phyloP scores from a whole-genome alignment of 2,888 invertebrate genomes.

The Odontothrips loti region DNA sequence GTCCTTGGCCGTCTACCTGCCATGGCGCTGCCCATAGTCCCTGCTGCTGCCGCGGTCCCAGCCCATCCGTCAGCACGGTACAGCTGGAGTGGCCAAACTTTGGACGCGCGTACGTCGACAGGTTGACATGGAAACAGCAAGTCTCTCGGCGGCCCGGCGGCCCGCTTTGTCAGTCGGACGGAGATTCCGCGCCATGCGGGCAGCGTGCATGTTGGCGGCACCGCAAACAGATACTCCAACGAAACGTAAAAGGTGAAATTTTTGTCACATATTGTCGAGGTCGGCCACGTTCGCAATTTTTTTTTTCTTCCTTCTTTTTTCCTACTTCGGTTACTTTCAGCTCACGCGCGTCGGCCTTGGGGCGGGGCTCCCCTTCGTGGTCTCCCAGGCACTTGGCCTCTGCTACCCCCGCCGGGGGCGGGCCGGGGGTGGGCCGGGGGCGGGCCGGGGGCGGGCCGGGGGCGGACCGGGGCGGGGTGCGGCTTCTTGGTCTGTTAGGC shows the following conservation, averaged over 20 bases:
- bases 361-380: neutral
- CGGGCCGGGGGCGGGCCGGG: too few species aligned
- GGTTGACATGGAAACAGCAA: neutral
- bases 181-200: neutral
- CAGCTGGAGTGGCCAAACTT: neutral
- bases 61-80: neutral
- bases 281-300: neutral
- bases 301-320: neutral
- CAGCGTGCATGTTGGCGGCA: neutral
- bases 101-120: neutral
- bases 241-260: too few species aligned
- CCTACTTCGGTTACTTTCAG: neutral
- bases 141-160: too few species aligned
- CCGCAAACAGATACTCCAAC: neutral
- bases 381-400: neutral
- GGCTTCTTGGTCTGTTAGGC: neutral
- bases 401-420: too few species aligned
- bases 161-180: too few species aligned
- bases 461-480: neutral
- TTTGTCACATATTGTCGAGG: too few species aligned
- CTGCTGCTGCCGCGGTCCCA: too few species aligned
- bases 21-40: too few species aligned
- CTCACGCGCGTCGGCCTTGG: neutral
- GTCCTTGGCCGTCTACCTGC: too few species aligned
- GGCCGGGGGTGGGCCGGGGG: too few species aligned